These are phyloP conservation scores for Xestobium rufovillosum DNA, from an alignment of 2,888 invertebrate genomes.

Conservation along the genomic window DNA sequence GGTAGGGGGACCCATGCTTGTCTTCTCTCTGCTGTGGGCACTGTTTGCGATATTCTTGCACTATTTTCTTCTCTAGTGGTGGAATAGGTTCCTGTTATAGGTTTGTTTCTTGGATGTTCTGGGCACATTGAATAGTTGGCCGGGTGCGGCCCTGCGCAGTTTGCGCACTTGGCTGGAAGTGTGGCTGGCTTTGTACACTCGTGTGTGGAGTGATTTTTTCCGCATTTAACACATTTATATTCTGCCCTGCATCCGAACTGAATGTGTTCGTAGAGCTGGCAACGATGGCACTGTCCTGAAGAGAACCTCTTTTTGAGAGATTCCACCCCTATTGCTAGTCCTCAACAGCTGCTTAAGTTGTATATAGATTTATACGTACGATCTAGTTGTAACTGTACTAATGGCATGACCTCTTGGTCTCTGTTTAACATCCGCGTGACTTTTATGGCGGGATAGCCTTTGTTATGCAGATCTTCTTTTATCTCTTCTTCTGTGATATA, in stretches of 20 bases:
- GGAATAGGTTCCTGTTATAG: too few relatives aligned
- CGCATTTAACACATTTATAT: conserved; percentile 42
- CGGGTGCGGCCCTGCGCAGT: too few relatives aligned
- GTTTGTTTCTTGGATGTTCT: too few relatives aligned
- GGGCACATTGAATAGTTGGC: too few relatives aligned
- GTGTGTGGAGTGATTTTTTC: conserved; percentile 36
- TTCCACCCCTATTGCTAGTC: conserved; percentile 38
- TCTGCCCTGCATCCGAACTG: conserved; percentile 40
- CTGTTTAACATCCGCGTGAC: conserved; percentile 38
- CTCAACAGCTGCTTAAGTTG: conserved; percentile 31
- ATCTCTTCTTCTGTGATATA: conserved; percentile 32
- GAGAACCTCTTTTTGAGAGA: conserved; percentile 25
- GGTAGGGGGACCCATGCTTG: too few relatives aligned
- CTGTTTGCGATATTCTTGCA: too few relatives aligned
- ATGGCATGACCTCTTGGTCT: conserved; percentile 24
- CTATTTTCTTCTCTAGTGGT: too few relatives aligned
- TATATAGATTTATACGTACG: conserved; percentile 20
- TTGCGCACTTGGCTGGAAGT: too few relatives aligned
- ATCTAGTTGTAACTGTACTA: conserved; percentile 35
- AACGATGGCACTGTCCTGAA: conserved; percentile 38
- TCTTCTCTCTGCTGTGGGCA: too few relatives aligned
- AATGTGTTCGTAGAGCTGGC: conserved; percentile 44
- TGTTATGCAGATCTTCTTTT: conserved; percentile 31
- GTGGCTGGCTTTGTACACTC: too few relatives aligned
- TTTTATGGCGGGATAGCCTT: conserved; percentile 36